Percentiles rank a stretch among this genome's conserved stretches.
Conservation (phyloP, 2,113 vertebrate species). For the Patagioenas fasciata region DNA sequence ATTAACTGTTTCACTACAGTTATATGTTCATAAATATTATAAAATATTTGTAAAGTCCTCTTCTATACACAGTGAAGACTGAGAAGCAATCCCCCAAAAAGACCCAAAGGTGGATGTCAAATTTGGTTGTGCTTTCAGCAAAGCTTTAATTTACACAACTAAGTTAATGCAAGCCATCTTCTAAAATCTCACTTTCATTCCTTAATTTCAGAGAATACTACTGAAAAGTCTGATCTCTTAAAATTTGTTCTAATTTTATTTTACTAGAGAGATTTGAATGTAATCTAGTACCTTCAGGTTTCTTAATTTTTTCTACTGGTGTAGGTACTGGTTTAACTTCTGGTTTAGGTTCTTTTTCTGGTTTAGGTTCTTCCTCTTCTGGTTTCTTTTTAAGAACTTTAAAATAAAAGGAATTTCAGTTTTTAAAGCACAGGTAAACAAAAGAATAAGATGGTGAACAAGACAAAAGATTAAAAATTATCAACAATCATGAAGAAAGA, state of each 20-base stretch:
- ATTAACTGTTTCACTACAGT: background rate
- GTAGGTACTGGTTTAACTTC: constrained; percentile 77
- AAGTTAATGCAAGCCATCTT: background rate
- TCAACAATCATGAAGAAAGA: background rate
- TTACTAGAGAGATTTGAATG: background rate
- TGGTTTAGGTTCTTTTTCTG: constrained; percentile 77
- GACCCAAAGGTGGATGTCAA: background rate
- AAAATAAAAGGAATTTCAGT: constrained; percentile 73
- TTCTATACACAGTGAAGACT: background rate
- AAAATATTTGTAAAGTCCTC: background rate
- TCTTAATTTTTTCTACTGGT: constrained; percentile 80
- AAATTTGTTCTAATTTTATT: background rate
- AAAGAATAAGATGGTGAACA: constrained; percentile 20
- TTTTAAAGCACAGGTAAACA: constrained; percentile 51
- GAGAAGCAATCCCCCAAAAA: background rate
- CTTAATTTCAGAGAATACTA: background rate
- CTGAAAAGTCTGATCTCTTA: background rate
- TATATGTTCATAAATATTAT: background rate
- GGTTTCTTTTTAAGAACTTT: constrained; percentile 81
- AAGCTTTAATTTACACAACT: background rate
- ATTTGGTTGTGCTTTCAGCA: background rate
- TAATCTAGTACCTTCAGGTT: constrained; percentile 76
- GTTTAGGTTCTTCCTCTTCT: constrained; percentile 80
- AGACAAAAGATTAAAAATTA: background rate
- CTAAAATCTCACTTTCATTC: background rate